Evolutionary conservation across 2,113 vertebrate genomes (phyloP).

Genomic region (Sander vitreus): DNA sequence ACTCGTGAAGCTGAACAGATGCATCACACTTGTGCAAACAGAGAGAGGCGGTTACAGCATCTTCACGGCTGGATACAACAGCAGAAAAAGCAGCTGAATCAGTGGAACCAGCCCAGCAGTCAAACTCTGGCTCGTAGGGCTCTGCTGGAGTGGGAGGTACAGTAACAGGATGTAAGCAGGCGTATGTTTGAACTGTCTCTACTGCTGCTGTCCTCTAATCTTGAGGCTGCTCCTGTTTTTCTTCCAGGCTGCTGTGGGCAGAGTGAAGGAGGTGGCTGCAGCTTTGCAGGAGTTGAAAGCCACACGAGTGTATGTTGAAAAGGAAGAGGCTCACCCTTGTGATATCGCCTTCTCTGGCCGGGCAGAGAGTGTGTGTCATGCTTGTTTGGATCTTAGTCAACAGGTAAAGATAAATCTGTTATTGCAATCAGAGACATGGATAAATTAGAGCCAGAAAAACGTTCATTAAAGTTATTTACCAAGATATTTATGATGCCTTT

Average conservation of each 20-base stretch:
- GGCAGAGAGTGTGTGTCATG: constrained; percentile 72
- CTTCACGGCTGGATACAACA: constrained; percentile 83
- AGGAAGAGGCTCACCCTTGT: constrained; percentile 33
- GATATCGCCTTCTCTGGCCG: constrained; percentile 53
- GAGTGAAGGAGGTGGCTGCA: constrained; percentile 77
- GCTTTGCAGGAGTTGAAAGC: constrained; percentile 83
- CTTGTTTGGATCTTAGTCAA: constrained; percentile 69
- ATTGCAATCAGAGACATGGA: not conserved
- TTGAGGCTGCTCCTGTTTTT: constrained; percentile 1
- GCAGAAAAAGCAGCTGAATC: constrained; percentile 82
- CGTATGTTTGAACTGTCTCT: not conserved
- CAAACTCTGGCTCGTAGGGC: constrained; percentile 78
- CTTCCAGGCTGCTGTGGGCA: constrained; percentile 84
- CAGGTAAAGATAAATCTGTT: constrained; percentile 82
- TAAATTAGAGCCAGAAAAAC: not conserved
- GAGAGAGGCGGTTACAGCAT: constrained; percentile 84
- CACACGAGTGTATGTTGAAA: constrained; percentile 30
- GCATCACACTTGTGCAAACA: constrained; percentile 83
- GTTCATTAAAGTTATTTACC: not conserved
- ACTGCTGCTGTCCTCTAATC: not conserved
- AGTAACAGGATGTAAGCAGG: not conserved
- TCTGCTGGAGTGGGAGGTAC: constrained; percentile 89
- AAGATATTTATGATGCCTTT: not conserved
- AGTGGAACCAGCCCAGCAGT: constrained; percentile 80
- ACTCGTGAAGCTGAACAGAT: constrained; percentile 83